Base-by-base conservation (phyloP, 2,113 vertebrate genomes). In the Cavia aperea region DNA sequence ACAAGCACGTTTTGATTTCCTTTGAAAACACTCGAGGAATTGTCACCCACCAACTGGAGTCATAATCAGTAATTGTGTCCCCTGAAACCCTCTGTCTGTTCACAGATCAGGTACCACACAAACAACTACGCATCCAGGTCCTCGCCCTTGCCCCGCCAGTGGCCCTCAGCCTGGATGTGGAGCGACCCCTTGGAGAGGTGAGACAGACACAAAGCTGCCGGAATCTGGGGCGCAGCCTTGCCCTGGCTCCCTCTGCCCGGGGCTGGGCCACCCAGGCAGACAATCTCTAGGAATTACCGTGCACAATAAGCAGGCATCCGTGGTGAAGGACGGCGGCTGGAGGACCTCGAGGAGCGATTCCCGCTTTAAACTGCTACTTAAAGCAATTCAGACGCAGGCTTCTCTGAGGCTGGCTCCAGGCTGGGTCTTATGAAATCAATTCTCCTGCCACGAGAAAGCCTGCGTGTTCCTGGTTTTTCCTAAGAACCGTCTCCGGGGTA, bases 141-240 rank as follows among this genome's bases (percentile, higher is more conserved):
- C 66, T 91, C 65, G 26, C 92, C 92, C 46, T 58, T 92, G 60
- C 93, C 93, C 88, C 84, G 88, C 65, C 95, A 72, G 72, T 89
- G 86, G 23, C 93, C 96, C 91, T 96, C 96, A 72, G 62, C 87
- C 66, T 73, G 92, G 87, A 92, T 86, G 91, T 94, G 89, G 49
- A 97, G 81, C 63, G 93, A 95, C 86, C 81, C 60, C 24, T 81
- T 89, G 65, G 86, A 94, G 92, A 97, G 95, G 95, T 97, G 95
- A 96, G 96, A 75, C 33, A 39, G 39, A n/a, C 19, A 82, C 84
- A 46, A 46, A 70, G 46, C 56, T 36, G 14, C 29, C 36, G 5
- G 63, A 14, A 49, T 39, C 56, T 2, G 31, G 9, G 6, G n/a
- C 13, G 9, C 4, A 43, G 56, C 16, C 56, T 58, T 6, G 56